Percentiles rank a stretch among this genome's conserved stretches.
These are phyloP conservation scores for Sisor rabdophorus DNA, from an alignment of 2,113 vertebrate species.

Conservation along the genomic window DNA sequence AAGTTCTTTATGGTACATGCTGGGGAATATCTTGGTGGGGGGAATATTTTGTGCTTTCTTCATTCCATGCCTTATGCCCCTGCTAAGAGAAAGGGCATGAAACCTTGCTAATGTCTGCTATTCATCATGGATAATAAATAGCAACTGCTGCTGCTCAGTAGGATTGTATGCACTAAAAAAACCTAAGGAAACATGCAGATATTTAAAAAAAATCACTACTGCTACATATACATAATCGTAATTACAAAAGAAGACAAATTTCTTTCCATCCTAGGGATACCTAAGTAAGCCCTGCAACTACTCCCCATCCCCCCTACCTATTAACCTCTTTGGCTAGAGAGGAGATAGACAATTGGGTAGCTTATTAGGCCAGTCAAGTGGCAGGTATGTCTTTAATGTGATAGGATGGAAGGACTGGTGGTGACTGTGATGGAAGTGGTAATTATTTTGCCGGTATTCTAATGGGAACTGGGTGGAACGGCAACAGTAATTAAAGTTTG, in stretches of 20 bases:
- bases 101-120: slow-evolving; percentile 47
- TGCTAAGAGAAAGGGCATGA: slow-evolving; percentile 34
- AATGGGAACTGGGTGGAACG: slow-evolving; percentile 60
- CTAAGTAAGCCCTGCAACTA: slow-evolving; percentile 22
- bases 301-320: slow-evolving; percentile 28
- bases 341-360: slow-evolving; percentile 35
- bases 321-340: slow-evolving; percentile 25
- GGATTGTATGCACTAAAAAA: slow-evolving; percentile 55
- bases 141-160: slow-evolving; percentile 45
- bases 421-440: slow-evolving; percentile 60
- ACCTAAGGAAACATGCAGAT: slow-evolving; percentile 44
- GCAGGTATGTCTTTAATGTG: slow-evolving; percentile 63
- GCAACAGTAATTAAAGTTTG: slow-evolving; percentile 69
- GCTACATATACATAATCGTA: slow-evolving; percentile 34
- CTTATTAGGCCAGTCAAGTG: slow-evolving; percentile 41
- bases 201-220: slow-evolving; percentile 46
- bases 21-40: background rate
- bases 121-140: slow-evolving; percentile 60
- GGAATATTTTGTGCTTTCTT: slow-evolving; percentile 32
- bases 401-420: slow-evolving; percentile 63
- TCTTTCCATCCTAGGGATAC: slow-evolving; percentile 30
- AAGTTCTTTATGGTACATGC: slow-evolving; percentile 4
- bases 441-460: slow-evolving; percentile 68
- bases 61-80: slow-evolving; percentile 35
- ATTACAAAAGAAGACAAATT: slow-evolving; percentile 48